Base-by-base conservation (phyloP, 1,140 invertebrate species). In the Ceratina australensis region DNA sequence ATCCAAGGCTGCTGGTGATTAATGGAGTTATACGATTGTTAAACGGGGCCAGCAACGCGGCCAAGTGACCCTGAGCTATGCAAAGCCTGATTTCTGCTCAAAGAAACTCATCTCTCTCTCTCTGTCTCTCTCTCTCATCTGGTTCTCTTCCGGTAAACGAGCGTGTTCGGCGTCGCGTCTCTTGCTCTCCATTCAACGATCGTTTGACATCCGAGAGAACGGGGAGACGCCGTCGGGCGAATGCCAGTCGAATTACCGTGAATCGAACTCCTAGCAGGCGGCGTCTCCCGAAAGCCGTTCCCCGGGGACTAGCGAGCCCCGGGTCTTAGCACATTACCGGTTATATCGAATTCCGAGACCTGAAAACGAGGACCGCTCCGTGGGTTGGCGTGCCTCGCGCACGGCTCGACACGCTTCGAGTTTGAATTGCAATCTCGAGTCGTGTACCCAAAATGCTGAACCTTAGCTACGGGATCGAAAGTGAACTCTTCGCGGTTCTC, bases 221-320 rank as follows among this genome's bases (percentile, higher is more conserved):
- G 63, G 33, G 33, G 77, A 80, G 83, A 73, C 78, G 74, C 73
- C 72, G 71, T 33, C 59, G 59, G 33, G 67, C 82, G 60, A 87
- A 85, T 86, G 56, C 83, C 82, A 84, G 85, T 83, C 84, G 80
- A 88, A 88, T 87, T 86, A 83, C 72, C 61, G 82, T 83, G 86
- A 88, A 88, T 88, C 86, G 82, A 88, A 88, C 81, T 42, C 33
- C 33, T 83, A 79, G 67, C 83, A 84, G 74, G 68, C 73, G 72
- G 52, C 3, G 33, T 42, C 33, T 42, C 33, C 33, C 33, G 33
- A 42, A 42, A 42, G 33, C 33, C 33, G 33, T 42, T 42, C 33
- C 33, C 33, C 33, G 20, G 72, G 68, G 72, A 76, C 77, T 54
- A 56, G 68, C 72, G 73, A 81, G 60, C 64, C 59, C 4, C 18